Base-by-base conservation (phyloP, 1,140 invertebrate genomes). In the Euborellia annulipes region DNA sequence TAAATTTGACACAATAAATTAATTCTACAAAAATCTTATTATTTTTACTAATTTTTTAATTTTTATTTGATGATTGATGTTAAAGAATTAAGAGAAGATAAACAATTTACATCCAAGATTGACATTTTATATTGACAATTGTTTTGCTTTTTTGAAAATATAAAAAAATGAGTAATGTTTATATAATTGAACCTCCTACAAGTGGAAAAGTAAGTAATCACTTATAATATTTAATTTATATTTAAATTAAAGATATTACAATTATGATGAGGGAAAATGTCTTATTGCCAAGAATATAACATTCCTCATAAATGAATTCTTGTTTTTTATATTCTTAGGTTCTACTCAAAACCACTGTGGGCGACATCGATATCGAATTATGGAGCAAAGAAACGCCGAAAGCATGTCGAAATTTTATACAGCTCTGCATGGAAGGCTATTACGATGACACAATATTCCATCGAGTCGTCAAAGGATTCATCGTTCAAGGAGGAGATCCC, bases 351-450 rank as follows among this genome's bases (percentile, higher is more conserved):
- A 98, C 94, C 16, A 78, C 86, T 36, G 82, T 87, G 16, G 94
- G 95, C 22, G 94, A 98, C 58, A 90, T 98, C 51, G 95, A 98
- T 55, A 79, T 98, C 46, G 95, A 99, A 70, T 67, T 98, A 58
- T 99, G 94, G 95, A 79, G 91, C 0, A 89, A 88, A 61, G 95
- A 98, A 71, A 75, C 88, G 22, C 94, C 95, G 3, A 87, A 89
- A 65, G 88, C 95, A 22, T 93, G 88, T 55, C 72, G 88, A 48
- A 98, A 98, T 68, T 98, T 98, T 60, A 78, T 98, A 21, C 95
- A 99, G 65, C 66, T 98, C 8, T 98, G 92, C 61, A 67, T 98
- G 70, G 94, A 98, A 69, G 85, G 86, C 3, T 98, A 98, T 67
- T 99, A 98, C 60, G 76, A 97, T 64, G 76, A 75, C 30, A 89